phyloP scores from a whole-genome alignment of 2,113 vertebrate genomes.

The Chauna torquata region DNA sequence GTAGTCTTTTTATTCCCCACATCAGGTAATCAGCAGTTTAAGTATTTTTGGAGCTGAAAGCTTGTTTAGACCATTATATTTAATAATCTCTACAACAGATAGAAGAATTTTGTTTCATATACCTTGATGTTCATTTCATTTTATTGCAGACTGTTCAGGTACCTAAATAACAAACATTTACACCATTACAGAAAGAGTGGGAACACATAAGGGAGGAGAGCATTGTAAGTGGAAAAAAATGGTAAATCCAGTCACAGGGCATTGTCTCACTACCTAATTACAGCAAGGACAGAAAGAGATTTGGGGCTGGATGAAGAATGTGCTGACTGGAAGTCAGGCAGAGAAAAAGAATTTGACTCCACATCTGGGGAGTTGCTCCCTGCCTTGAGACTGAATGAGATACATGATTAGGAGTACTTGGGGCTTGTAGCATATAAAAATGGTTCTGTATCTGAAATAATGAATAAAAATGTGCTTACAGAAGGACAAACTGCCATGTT shows the following conservation, averaged over 20 bases:
- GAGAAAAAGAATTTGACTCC: background rate
- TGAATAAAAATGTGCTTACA: background rate
- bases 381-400: background rate
- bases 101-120: background rate
- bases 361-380: background rate
- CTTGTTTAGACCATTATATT: background rate
- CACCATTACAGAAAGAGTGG: background rate
- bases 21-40: background rate
- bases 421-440: background rate
- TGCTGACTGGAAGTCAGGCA: background rate
- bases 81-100: background rate
- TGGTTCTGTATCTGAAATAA: background rate
- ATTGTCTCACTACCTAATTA: background rate
- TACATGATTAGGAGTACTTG: background rate
- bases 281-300: background rate
- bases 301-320: background rate
- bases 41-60: background rate
- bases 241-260: background rate
- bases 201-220: background rate
- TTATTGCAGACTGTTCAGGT: background rate
- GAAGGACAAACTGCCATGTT: background rate
- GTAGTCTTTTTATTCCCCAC: background rate
- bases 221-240: background rate
- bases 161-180: background rate
- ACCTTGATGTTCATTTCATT: background rate